A percentile compares a stretch with the other conserved stretches of the same genome.
These are phyloP conservation scores for Platysteira castanea DNA, from an alignment of 2,113 vertebrate species.

Conservation along the genomic window DNA sequence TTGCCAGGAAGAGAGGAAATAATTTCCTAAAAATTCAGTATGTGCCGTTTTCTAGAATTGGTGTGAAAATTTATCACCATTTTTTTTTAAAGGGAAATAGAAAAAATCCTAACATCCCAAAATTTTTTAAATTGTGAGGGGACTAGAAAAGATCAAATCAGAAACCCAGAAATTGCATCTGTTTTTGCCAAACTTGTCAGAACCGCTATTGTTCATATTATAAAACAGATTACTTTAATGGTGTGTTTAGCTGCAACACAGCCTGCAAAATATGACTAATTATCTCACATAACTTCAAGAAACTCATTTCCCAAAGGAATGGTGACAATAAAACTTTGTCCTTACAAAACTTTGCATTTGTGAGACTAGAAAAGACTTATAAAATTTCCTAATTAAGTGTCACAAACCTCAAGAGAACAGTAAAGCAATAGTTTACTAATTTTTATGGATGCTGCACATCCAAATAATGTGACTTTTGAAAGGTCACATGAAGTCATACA, in stretches of 20 bases:
- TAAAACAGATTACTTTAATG: not conserved
- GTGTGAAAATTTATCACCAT: not conserved
- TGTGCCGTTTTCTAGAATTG: not conserved
- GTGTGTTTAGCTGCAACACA: not conserved
- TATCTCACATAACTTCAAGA: not conserved
- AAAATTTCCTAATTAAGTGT: constrained; percentile 34
- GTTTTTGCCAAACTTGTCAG: not conserved
- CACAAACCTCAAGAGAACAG: constrained; percentile 19
- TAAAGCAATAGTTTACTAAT: constrained; percentile 18
- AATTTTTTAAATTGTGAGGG: not conserved
- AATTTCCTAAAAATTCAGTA: not conserved
- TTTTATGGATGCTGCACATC: not conserved
- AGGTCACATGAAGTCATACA: constrained; percentile 15
- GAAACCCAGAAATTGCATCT: not conserved
- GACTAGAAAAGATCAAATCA: not conserved
- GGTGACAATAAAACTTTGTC: constrained; percentile 23
- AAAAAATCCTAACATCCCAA: not conserved
- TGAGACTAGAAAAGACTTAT: not conserved
- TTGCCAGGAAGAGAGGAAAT: not conserved
- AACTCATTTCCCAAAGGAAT: constrained; percentile 9
- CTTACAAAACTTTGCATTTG: not conserved
- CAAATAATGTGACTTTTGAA: not conserved
- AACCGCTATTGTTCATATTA: not conserved
- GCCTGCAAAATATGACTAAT: constrained; percentile 21
- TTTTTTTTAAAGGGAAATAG: not conserved